Conservation (phyloP, 2,113 vertebrate species). For the Hyperoodon ampullatus region DNA sequence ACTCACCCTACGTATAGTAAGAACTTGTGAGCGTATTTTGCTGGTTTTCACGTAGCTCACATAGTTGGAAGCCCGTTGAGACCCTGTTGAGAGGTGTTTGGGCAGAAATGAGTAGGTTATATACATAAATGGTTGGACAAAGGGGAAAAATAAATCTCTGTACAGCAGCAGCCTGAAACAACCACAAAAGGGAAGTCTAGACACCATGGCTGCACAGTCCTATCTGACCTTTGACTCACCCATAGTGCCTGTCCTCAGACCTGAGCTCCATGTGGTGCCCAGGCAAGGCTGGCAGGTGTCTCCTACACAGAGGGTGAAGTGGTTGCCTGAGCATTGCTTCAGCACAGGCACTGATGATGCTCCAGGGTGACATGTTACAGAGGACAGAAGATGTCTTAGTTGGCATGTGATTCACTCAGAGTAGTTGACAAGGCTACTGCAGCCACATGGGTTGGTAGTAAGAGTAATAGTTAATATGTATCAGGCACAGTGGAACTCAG, state of each 20-base stretch:
- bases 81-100: background rate
- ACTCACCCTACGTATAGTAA: background rate
- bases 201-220: background rate
- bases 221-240: background rate
- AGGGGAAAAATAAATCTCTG: background rate
- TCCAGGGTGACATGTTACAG: fast-evolving
- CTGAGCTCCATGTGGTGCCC: fast-evolving
- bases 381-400: background rate
- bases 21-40: background rate
- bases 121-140: constrained; percentile 33
- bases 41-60: background rate
- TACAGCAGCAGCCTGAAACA: background rate
- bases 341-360: background rate
- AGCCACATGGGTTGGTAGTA: fast-evolving
- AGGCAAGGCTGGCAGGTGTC: no score
- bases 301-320: background rate
- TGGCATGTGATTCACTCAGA: background rate
- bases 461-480: background rate
- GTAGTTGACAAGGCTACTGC: background rate
- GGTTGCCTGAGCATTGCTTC: background rate
- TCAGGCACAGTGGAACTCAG: background rate
- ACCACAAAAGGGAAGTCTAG: background rate
- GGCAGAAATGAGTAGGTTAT: background rate
- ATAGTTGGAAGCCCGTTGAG: background rate
- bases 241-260: background rate